phyloP scores from a whole-genome alignment of 2,888 invertebrate species.

The Ochlodes sylvanus region DNA sequence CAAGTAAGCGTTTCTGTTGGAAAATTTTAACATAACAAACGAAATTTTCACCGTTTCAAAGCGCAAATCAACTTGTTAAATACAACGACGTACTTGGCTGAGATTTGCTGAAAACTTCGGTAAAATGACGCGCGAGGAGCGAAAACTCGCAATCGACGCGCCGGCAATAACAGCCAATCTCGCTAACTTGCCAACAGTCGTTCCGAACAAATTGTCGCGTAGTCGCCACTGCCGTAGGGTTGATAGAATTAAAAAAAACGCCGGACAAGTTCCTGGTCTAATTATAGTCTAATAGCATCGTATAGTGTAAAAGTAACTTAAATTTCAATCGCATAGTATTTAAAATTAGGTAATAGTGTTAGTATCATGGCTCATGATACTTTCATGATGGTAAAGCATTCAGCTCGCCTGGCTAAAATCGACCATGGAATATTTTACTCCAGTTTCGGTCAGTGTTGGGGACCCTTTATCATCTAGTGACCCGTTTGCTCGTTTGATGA shows the following conservation, averaged over 20 bases:
- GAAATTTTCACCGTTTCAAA: not conserved
- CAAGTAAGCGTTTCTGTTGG: not conserved
- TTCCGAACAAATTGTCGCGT: constrained; percentile 64
- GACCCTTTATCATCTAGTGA: no score
- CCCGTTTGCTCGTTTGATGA: no score
- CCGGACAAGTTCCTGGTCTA: no score
- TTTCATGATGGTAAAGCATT: no score
- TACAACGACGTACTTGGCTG: constrained; percentile 8
- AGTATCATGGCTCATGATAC: no score
- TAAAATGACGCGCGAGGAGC: constrained; percentile 45
- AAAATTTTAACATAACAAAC: not conserved
- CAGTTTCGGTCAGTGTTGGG: no score
- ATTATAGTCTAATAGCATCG: no score
- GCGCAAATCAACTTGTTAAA: constrained; percentile 14
- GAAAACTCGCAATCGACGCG: constrained; percentile 47
- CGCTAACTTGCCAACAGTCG: constrained; percentile 54
- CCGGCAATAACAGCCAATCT: constrained; percentile 58
- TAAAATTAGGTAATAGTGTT: no score
- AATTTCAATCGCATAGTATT: no score
- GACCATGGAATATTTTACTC: no score
- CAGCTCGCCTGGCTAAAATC: no score
- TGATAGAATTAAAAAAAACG: not conserved
- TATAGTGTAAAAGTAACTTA: no score
- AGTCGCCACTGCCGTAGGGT: constrained; percentile 29
- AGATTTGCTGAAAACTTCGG: constrained; percentile 40